These are phyloP conservation scores for Coendou prehensilis DNA, from an alignment of 2,797 vertebrate genomes.

Conservation along the genomic window DNA sequence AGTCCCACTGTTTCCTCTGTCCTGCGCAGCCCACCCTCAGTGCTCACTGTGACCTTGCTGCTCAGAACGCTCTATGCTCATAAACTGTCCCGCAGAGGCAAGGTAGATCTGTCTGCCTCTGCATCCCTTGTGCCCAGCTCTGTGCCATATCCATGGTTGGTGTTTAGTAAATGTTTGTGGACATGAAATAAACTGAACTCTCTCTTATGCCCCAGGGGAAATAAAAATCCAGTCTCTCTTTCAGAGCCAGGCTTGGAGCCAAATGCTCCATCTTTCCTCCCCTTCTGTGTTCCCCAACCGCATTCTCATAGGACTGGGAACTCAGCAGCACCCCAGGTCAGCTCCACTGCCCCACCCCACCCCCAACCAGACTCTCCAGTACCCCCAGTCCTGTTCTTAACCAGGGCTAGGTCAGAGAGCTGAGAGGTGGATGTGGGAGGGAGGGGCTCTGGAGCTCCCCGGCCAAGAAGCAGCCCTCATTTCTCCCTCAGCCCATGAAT, in stretches of 20 bases:
- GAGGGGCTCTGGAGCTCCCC: background rate
- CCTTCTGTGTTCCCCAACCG: rapidly evolving
- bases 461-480: background rate
- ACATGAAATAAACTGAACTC: slow-evolving; percentile 10
- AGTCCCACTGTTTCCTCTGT: background rate
- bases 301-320: background rate
- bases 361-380: background rate
- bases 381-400: background rate
- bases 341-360: background rate
- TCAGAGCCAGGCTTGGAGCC: background rate
- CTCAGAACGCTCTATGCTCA: background rate
- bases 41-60: too few species aligned
- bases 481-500: slow-evolving; percentile 13
- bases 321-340: background rate
- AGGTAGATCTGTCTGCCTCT: too few species aligned
- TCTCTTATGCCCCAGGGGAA: background rate
- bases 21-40: background rate
- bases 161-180: background rate
- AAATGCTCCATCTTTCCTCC: background rate
- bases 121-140: background rate
- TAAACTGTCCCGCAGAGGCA: background rate
- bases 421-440: background rate
- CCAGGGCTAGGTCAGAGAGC: background rate
- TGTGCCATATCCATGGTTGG: background rate
- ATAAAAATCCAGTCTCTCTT: slow-evolving; percentile 20